These are phyloP conservation scores for Diarsia mendica DNA, from an alignment of 2,888 invertebrate species.

Conservation along the genomic window DNA sequence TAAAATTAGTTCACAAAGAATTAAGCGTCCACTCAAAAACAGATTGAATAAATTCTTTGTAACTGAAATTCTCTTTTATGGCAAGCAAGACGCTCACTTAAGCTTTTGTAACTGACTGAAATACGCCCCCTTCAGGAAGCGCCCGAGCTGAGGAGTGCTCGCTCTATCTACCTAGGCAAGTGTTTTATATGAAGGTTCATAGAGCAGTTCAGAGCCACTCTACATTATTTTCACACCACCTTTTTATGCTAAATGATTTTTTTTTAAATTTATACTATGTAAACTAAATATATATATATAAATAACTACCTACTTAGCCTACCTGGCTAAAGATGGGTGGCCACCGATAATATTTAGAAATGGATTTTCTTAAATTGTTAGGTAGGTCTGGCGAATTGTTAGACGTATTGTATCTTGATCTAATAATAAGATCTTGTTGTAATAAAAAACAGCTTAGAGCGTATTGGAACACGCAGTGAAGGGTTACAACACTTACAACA, in stretches of 20 bases:
- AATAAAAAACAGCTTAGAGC: too few species aligned
- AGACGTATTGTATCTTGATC: too few species aligned
- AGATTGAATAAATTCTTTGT: constrained; percentile 58
- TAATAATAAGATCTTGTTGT: too few species aligned
- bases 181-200: too few species aligned
- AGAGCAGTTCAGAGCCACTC: too few species aligned
- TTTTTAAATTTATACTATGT: background rate
- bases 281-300: background rate
- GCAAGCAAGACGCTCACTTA: constrained; percentile 17
- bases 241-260: background rate
- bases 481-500: too few species aligned
- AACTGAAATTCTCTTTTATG: constrained; percentile 26
- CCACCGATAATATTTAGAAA: too few species aligned
- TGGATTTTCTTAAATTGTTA: too few species aligned
- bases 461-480: background rate
- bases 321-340: background rate
- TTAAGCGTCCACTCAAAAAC: constrained; percentile 64
- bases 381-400: too few species aligned
- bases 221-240: background rate
- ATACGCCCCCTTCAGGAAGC: constrained; percentile 5
- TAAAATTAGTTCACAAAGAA: constrained; percentile 68
- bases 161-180: background rate
- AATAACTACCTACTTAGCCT: too few species aligned
- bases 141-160: background rate
- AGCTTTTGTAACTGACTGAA: constrained; percentile 3